phyloP scores from a whole-genome alignment of 2,113 vertebrate species.

The Ictalurus furcatus region DNA sequence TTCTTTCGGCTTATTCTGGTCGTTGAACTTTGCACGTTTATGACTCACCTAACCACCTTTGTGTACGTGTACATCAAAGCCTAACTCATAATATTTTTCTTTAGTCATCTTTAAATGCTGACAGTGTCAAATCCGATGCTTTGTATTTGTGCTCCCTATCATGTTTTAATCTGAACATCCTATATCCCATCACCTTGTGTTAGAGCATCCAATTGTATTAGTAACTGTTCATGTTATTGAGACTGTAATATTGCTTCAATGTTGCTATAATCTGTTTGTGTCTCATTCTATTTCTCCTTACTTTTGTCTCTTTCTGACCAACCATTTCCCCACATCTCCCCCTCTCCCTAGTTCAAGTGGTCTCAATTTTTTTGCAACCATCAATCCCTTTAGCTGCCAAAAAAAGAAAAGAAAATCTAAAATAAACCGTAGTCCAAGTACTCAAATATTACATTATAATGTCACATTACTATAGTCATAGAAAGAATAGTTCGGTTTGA shows the following conservation, averaged over 20 bases:
- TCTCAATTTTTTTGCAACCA: background rate
- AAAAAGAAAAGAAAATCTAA: background rate
- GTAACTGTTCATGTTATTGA: background rate
- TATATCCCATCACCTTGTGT: background rate
- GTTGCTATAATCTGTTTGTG: background rate
- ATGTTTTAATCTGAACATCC: slow-evolving; percentile 8
- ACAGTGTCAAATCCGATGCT: background rate
- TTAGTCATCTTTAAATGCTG: background rate
- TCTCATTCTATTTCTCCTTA: background rate
- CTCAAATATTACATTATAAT: background rate
- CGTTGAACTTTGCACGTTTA: background rate
- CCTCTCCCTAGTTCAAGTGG: background rate
- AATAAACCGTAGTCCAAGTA: background rate
- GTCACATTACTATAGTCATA: background rate
- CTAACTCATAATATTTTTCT: background rate
- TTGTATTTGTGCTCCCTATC: slow-evolving; percentile 26
- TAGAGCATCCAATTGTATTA: background rate
- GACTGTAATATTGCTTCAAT: background rate
- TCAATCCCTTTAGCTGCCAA: background rate
- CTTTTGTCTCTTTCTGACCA: background rate
- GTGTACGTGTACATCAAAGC: background rate
- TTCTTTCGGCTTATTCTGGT: background rate
- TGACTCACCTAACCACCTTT: background rate
- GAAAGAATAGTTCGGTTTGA: background rate
- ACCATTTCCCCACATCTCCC: background rate